Base-by-base conservation (phyloP, 2,888 invertebrate species). In the Nomada ferruginata region DNA sequence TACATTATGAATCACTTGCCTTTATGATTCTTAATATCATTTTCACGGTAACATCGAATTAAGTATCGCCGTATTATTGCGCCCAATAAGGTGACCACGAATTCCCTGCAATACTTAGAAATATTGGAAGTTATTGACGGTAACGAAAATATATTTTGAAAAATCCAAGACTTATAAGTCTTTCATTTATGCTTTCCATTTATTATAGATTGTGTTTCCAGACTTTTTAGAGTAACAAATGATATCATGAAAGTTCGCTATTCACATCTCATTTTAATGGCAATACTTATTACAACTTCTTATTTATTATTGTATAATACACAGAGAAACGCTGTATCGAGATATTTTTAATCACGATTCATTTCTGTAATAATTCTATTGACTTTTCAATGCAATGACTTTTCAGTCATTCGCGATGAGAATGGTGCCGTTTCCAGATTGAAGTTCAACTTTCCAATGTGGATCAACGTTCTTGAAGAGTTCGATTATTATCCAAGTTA, bases 21-120 rank as follows among this genome's bases (percentile, higher is more conserved):
- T 29, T 36, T 36, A 60, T 36, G 36, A 60, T 60, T 60, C n/a
- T 60, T 36, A 60, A 60, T 60, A 60, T 60, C 36, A 9, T 60
- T 60, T 60, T 18, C 7, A 18, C 18, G 60, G 36, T 60, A 60
- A 60, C 36, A 36, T 36, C 60, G n/a, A 9, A n/a, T 36, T 60
- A 60, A 60, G 18, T 36, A 13, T 57, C 23, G 23, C 13, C 2
- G 18, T 50, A 4, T 57, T 13, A 57, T 13, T 26, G 11, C 23
- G 57, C 13, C 23, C 57, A 57, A 57, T 57, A 57, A 57, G 57
- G 23, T 10, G 23, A 57, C 23, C 13, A 26, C 57, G 20, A 23
- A 57, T 57, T 57, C 50, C 15, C 3, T 15, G 18, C 18, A 50
- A 5, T 50, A 18, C 50, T 4, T 18, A 50, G 50, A 50, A 50